Evolutionary conservation across 1,140 invertebrate genomes (phyloP).

Genomic region (Rhagoletis pomonella): DNA sequence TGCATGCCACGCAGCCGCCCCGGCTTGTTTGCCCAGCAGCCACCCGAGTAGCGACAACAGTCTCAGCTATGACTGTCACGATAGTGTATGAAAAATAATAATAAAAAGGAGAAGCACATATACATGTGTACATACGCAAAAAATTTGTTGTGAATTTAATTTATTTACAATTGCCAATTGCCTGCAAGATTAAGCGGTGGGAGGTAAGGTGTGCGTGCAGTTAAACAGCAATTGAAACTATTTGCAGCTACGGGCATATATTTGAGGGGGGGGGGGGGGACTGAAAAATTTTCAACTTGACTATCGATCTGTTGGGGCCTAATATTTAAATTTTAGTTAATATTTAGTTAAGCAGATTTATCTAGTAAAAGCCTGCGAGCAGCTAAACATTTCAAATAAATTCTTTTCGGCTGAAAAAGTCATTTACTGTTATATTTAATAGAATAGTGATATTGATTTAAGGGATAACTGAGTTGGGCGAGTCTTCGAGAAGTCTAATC

Average conservation of each 20-base stretch:
- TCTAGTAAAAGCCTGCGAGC: too few relatives aligned
- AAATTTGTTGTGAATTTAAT: constrained; percentile 45
- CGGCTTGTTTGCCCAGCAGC: constrained; percentile 30
- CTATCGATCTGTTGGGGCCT: too few relatives aligned
- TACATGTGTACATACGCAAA: background rate
- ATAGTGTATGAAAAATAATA: background rate
- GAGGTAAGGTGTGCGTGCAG: background rate
- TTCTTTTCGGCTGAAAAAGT: too few relatives aligned
- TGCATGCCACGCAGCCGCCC: constrained; percentile 23
- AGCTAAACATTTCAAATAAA: too few relatives aligned
- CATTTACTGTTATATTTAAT: too few relatives aligned
- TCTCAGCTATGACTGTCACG: background rate
- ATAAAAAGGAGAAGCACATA: background rate
- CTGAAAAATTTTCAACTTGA: background rate
- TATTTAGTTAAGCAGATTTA: too few relatives aligned
- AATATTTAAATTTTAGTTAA: too few relatives aligned
- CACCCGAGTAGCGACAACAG: constrained; percentile 19
- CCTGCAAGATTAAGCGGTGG: constrained; percentile 14
- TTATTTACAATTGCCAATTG: constrained; percentile 47
- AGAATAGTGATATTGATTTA: too few relatives aligned
- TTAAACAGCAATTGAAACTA: constrained; percentile 26
- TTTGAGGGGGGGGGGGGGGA: background rate
- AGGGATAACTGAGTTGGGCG: too few relatives aligned
- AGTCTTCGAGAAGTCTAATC: too few relatives aligned
- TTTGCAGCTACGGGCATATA: background rate